These are phyloP conservation scores for Mechanitis messenoides DNA, from an alignment of 2,888 invertebrate genomes.

Conservation along the genomic window DNA sequence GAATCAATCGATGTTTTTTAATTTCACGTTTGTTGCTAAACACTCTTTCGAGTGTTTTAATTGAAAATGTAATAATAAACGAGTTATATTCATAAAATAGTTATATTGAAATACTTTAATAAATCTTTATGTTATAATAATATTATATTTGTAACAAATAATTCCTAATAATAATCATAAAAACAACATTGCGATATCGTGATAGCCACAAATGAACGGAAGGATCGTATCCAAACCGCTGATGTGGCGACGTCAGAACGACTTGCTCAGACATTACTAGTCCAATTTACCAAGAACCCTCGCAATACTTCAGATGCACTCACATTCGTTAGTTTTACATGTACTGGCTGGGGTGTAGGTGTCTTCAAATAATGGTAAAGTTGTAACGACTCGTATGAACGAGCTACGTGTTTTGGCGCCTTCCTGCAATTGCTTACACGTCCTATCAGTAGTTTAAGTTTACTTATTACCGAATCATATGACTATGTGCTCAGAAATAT, in stretches of 20 bases:
- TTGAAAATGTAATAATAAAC: too few species aligned
- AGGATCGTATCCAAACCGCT: conserved; percentile 59
- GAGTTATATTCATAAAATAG: too few species aligned
- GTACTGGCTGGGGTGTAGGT: conserved; percentile 33
- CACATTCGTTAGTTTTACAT: conserved; percentile 30
- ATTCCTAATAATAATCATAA: conserved; percentile 22
- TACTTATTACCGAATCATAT: conserved; percentile 15
- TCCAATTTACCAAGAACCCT: conserved; percentile 49
- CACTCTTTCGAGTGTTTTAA: too few species aligned
- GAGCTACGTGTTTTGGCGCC: conserved; percentile 71
- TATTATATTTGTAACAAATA: neutral
- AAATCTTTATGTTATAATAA: neutral
- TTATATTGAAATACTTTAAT: neutral
- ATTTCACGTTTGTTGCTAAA: too few species aligned
- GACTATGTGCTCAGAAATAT: too few species aligned
- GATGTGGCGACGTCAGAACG: conserved; percentile 62
- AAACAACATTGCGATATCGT: conserved; percentile 46
- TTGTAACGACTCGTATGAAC: conserved; percentile 63
- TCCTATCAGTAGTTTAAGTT: conserved; percentile 36
- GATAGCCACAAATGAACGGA: conserved; percentile 50
- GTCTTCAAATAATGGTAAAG: conserved; percentile 44
- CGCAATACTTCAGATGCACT: conserved; percentile 33
- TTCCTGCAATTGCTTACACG: conserved; percentile 59
- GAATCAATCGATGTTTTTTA: too few species aligned
- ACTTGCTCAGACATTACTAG: conserved; percentile 56